Conservation (phyloP, 2,797 vertebrate genomes). For the Kryptopterus vitreolus region DNA sequence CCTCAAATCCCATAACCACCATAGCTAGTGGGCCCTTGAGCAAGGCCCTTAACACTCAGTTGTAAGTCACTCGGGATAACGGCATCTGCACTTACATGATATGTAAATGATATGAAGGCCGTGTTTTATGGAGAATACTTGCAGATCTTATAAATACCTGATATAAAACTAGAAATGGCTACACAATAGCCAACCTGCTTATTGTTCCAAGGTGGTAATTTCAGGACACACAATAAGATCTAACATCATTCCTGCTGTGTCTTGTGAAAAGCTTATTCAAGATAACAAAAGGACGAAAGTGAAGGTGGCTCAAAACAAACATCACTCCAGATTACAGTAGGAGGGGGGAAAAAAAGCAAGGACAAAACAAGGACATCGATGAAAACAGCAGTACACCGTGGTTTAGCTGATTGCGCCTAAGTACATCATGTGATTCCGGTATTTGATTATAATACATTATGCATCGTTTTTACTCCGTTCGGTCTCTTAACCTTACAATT, state of each 20-base stretch:
- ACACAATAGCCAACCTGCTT: neutral
- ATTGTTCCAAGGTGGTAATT: neutral
- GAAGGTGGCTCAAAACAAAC: conserved; percentile 15
- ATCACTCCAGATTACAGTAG: conserved; percentile 4
- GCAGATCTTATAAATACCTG: neutral
- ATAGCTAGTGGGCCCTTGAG: no score
- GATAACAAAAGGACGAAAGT: neutral
- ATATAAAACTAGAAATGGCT: neutral
- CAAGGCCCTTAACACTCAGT: no score
- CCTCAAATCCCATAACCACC: no score
- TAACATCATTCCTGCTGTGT: neutral
- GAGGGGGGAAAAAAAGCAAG: neutral
- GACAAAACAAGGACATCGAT: conserved; percentile 14
- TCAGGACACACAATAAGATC: neutral
- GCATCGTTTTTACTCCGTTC: conserved; percentile 10
- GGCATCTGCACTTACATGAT: neutral
- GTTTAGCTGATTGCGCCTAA: conserved; percentile 4
- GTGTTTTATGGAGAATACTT: neutral
- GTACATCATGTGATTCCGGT: neutral
- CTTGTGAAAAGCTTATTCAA: neutral
- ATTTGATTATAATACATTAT: conserved; percentile 26
- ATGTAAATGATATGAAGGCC: neutral
- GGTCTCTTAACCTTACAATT: conserved; percentile 23
- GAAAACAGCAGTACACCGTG: conserved; percentile 2
- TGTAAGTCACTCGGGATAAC: no score